These are phyloP conservation scores for Chlorospingus flavigularis DNA, from an alignment of 2,797 vertebrate species.

Conservation along the genomic window DNA sequence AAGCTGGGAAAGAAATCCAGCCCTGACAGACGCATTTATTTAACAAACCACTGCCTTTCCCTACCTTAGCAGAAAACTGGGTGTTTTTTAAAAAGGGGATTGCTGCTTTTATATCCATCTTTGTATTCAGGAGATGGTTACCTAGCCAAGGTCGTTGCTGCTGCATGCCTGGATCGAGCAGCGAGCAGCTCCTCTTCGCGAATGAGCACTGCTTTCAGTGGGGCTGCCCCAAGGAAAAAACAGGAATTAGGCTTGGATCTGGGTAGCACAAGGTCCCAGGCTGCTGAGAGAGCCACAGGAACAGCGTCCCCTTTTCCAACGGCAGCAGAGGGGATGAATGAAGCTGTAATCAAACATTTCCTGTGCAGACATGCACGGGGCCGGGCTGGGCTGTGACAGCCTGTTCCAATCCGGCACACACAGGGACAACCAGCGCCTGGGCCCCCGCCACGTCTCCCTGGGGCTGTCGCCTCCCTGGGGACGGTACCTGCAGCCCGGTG, in stretches of 20 bases:
- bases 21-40: neutral
- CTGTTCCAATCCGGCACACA: accelerated
- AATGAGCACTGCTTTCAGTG: neutral
- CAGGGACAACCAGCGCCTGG: neutral
- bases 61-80: constrained; percentile 1
- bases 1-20: constrained; percentile 16
- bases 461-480: neutral
- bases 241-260: neutral
- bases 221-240: neutral
- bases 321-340: neutral
- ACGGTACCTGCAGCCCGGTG: neutral
- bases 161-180: neutral
- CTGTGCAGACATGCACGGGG: neutral
- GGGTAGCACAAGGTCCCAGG: neutral
- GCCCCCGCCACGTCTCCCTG: neutral
- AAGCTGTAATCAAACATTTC: neutral
- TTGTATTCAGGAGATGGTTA: constrained; percentile 19
- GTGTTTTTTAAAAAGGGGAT: neutral
- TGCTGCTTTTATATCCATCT: constrained; percentile 9
- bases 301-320: neutral
- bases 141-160: constrained; percentile 58
- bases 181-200: neutral
- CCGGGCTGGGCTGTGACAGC: neutral
- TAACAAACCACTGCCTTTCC: constrained; percentile 31
- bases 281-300: neutral